Base-by-base conservation (phyloP, 2,797 vertebrate genomes). In the Alfaro cultratus region DNA sequence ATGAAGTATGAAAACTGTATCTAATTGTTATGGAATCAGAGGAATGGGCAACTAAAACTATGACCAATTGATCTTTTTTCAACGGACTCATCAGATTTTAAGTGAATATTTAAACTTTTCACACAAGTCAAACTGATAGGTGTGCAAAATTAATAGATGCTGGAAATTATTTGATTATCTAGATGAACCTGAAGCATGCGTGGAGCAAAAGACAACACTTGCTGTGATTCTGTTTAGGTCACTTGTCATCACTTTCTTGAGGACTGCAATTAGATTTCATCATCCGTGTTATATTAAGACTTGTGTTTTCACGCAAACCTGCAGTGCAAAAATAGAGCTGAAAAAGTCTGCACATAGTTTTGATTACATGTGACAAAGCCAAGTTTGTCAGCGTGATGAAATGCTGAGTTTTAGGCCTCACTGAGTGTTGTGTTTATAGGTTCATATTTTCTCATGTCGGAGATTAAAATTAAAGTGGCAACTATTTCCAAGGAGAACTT, bases 401-500 rank as follows among this genome's bases (percentile, higher is more conserved):
- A 83, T n/a, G 51, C 78, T 62, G 49, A 85, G 72, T 83, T 74
- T 68, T 67, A 75, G 84, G 72, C 82, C 73, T 79, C 1, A 15
- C 79, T 11, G 68, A 78, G 72, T 77, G 31, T 57, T 31, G 2
- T 85, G 83, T 87, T 91, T 87, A 87, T 78, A 84, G 60, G 53
- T 85, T 88, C 73, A 76, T 83, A 80, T 85, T 89, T 89, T 82
- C 49, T 83, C 73, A 82, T 80, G 53, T 41, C 46, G 83, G 21
- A 83, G 86, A 91, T 92, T 88, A 86, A 90, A 91, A 82, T 89
- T 71, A 43, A 89, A 82, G 82, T 85, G 83, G 83, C 80, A 86
- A 80, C 79, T 70, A 49, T 86, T 90, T 75, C 73, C 86, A 77
- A 86, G 77, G 84, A 88, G 91, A 94, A 92, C 92, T 92, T 84